Conservation (phyloP, 92 coral and sea anemone species). For the Porites lobata region DNA sequence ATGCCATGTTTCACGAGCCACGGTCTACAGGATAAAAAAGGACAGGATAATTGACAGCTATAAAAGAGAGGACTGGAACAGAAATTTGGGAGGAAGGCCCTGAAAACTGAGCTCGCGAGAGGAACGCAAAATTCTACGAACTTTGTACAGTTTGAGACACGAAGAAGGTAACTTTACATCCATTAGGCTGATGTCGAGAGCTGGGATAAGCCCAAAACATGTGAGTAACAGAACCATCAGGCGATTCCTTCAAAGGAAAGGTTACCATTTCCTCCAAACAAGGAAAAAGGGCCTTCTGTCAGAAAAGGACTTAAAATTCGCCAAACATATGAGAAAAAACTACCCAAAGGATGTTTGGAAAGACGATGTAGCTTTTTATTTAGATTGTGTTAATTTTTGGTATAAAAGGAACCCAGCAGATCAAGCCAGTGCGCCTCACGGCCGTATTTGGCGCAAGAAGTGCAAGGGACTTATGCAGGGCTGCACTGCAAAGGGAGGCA, state of each 20-base stretch:
- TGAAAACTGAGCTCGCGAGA: conserved; percentile 25
- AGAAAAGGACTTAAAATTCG: conserved; percentile 1
- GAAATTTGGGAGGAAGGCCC: conserved; percentile 31
- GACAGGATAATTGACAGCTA: neutral
- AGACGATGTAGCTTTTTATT: neutral
- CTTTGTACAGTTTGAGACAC: neutral
- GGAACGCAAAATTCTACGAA: conserved; percentile 36
- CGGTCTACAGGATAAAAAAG: neutral
- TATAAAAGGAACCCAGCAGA: conserved; percentile 13
- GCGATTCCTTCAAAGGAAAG: conserved; percentile 17
- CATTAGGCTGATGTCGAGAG: conserved; percentile 17
- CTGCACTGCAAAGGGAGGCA: conserved; percentile 22
- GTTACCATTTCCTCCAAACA: conserved; percentile 18
- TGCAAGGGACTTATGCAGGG: neutral
- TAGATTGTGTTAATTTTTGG: conserved; percentile 13
- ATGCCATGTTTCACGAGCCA: conserved; percentile 5
- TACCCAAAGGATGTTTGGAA: conserved; percentile 10
- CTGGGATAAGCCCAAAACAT: conserved; percentile 18
- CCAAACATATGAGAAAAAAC: neutral
- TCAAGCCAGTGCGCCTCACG: conserved; percentile 26
- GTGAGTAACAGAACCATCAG: conserved; percentile 37
- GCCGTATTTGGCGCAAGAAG: conserved; percentile 33
- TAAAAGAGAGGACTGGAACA: neutral
- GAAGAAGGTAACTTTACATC: conserved; percentile 34
- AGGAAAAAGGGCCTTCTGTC: conserved; percentile 6